Evolutionary conservation across 2,113 vertebrate species (phyloP), one percentile per base, ranked within the genome.

Genomic region (Bombycilla garrulus): DNA sequence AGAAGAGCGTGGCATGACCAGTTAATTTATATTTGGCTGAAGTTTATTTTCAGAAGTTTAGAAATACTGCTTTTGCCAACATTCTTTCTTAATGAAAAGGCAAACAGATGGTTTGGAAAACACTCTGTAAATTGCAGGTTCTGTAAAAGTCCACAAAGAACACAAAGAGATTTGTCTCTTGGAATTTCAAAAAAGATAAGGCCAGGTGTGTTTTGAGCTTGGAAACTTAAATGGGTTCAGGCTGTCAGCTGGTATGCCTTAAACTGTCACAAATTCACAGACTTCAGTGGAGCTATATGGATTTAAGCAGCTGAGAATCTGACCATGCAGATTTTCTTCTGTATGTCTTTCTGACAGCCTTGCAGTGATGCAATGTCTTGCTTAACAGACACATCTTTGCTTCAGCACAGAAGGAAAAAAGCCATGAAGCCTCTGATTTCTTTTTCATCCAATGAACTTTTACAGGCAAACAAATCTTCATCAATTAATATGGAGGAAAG

Each of bases 241-340:
- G 21, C 67, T 86, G 78, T 71, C 90, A 94, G 60, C 50, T 96
- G 93, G 20, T 81, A 26, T 48, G 48, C 64, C 50, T 93, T 85
- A 71, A 86, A 44, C 28, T 78, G 33, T 42, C 79, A 67, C 31
- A 90, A 77, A 82, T 66, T 65, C 81, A 71, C 61, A 89, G 57
- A 53, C 45, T 79, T 84, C 26, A n/a, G 56, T 81, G 74, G 60
- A 86, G 71, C 60, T 86, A n/a, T 80, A 67, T 88, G 82, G 36
- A 74, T 67, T 74, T 81, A 88, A 94, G 89, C 87, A 97, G 88
- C 79, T 96, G 96, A 92, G 96, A 95, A 93, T 94, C 51, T 15
- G 13, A 85, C 29, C 58, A 5, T 87, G 74, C 56, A 88, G 66
- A 36, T 88, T 93, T 90, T 62, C 47, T 86, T 87, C 81, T 88